Evolutionary conservation across 2,113 vertebrate species (phyloP).

Genomic region (Chinchilla lanigera): DNA sequence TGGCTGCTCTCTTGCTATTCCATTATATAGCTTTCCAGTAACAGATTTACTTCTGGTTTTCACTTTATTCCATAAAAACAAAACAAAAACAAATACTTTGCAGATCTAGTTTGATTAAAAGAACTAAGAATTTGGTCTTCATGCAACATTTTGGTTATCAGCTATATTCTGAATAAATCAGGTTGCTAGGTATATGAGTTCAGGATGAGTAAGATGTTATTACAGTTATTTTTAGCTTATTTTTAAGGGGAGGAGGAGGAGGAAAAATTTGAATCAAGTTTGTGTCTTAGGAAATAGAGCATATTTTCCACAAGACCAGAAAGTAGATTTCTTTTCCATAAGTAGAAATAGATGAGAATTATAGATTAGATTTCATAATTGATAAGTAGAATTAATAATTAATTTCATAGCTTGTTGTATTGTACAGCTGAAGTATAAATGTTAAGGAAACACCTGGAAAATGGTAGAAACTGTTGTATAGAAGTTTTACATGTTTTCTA

Average conservation of each 20-base stretch:
- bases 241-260: slow-evolving; percentile 61
- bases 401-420: neutral
- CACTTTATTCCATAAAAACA: slow-evolving; percentile 36
- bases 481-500: neutral
- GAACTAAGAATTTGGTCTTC: neutral
- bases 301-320: slow-evolving; percentile 41
- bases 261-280: slow-evolving; percentile 67
- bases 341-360: slow-evolving; percentile 42
- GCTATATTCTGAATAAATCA: slow-evolving; percentile 53
- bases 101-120: slow-evolving; percentile 14
- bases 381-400: slow-evolving; percentile 10
- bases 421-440: slow-evolving; percentile 40
- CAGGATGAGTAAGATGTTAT: slow-evolving; percentile 62
- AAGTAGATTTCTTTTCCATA: slow-evolving; percentile 50
- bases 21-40: slow-evolving; percentile 1
- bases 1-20: slow-evolving; percentile 23
- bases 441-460: slow-evolving; percentile 4
- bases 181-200: slow-evolving; percentile 19
- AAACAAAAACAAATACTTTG: neutral
- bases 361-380: neutral
- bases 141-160: slow-evolving; percentile 31
- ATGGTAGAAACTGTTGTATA: neutral
- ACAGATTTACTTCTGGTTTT: slow-evolving; percentile 36
- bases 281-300: slow-evolving; percentile 23
- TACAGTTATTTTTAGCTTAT: slow-evolving; percentile 53